phyloP scores from a whole-genome alignment of 2,797 vertebrate species.

The Esox masquinongy region DNA sequence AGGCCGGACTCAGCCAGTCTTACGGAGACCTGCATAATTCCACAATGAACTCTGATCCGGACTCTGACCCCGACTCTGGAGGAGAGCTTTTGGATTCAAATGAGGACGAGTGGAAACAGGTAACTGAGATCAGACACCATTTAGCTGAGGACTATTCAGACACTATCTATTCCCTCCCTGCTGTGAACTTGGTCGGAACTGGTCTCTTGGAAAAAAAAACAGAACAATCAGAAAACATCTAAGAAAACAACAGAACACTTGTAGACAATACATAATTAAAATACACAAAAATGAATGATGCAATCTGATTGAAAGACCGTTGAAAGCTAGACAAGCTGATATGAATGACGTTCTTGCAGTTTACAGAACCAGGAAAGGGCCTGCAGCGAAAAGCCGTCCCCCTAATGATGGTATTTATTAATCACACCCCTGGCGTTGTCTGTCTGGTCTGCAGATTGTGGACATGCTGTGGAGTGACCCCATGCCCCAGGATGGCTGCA shows the following conservation, averaged over 20 bases:
- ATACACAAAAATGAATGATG: too few species aligned
- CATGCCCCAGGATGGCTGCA: slow-evolving; percentile 85
- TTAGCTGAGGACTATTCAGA: too few species aligned
- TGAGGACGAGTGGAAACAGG: slow-evolving; percentile 74
- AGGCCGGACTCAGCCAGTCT: slow-evolving; percentile 68
- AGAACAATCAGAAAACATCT: too few species aligned
- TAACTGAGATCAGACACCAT: not conserved
- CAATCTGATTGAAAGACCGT: too few species aligned
- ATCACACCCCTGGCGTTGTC: not conserved
- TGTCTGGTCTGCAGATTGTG: slow-evolving; percentile 72
- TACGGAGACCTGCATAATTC: slow-evolving; percentile 43
- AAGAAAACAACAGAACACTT: too few species aligned
- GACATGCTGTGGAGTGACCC: slow-evolving; percentile 94
- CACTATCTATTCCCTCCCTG: not conserved
- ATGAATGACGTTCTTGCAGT: not conserved
- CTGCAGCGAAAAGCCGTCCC: not conserved
- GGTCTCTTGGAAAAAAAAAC: too few species aligned
- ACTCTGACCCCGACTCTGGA: slow-evolving; percentile 47
- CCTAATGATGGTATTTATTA: not conserved
- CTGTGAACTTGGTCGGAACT: too few species aligned
- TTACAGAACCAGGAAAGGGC: not conserved
- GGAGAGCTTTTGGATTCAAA: slow-evolving; percentile 42
- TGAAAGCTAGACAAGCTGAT: not conserved
- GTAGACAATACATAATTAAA: too few species aligned
- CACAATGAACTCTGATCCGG: slow-evolving; percentile 35